Evolutionary conservation across 92 coral and sea anemone species (phyloP), one percentile per base, ranked within the genome.

Genomic region (Zoanthus gigantus): DNA sequence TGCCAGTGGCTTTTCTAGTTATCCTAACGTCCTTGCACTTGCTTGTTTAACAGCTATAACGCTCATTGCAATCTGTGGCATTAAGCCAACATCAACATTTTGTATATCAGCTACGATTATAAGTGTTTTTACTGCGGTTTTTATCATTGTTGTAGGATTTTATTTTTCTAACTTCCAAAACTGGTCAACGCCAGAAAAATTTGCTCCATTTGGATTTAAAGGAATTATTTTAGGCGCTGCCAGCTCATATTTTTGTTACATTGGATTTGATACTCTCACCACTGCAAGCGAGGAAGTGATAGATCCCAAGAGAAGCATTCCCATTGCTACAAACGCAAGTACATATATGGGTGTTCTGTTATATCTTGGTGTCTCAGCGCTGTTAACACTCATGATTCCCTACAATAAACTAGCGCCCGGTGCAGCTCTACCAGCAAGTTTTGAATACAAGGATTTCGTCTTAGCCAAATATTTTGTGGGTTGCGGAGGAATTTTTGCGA

Each of bases 171-270:
- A 95, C 73, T 89, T 95, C 4, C 83, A 86, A 30, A 95, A 95
- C 84, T 95, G 98, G 98, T 89, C 91, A 2, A 93, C 94, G 18
- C 82, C 85, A 29, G 91, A 91, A 63, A 93, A 90, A 60, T 95
- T 95, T 78, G 95, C 96, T 28, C 98, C 98, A 10, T 95, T 71
- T 61, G 98, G 98, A 52, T 80, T 93, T 77, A 58, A 85, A 15
- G 98, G 98, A n/a, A 85, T 95, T 50, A 87, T 95, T 93, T 45
- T 71, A 12, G 98, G 98, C 8, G 98, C 98, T 0, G 90, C 98
- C 0, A 86, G 93, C 56, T 93, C 96, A 42, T 95, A 95, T 68
- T 95, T 95, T 77, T 90, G 96, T 1, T 95, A 92, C 84, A 95
- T 91, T 67, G 98, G 98, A 18, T 95, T 95, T 50, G 98, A 95